Evolutionary conservation across 2,888 invertebrate genomes (phyloP), one percentile per base, ranked within the genome.

Genomic region (Rhagonycha lutea): DNA sequence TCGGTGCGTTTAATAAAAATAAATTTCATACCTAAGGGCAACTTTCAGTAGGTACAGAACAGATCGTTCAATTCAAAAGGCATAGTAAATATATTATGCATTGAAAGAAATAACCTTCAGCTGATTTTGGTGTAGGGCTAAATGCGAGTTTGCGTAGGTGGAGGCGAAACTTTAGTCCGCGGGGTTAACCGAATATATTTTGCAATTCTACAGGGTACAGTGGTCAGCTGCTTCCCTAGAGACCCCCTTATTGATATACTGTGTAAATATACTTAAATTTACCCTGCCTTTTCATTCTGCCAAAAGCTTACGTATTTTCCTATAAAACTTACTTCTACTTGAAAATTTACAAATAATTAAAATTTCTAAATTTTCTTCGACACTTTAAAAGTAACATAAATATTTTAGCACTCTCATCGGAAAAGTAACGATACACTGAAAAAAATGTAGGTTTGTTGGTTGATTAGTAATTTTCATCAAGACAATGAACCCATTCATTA

Each of bases 211-310:
- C 79, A 74, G 86, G 86, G 86, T 83, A 80, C 81, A 79, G 83
- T 85, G 87, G 86, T 86, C 87, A 87, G 86, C 85, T 84, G 84
- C 82, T 83, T 82, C 84, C 83, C 83, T 83, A 82, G 80, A 82
- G 84, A 83, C 82, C 82, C 86, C 86, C 87, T 87, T 87, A 88
- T 88, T 88, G 87, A 86, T 88, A 88, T 88, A 88, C 88, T 88
- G 88, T 86, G 87, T 87, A 88, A 88, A 88, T 86, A 88, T 81
- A 82, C 80, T 83, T 84, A 84, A 83, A 82, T 83, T 83, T 80
- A 76, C 82, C 81, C 80, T 61, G 65, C 61, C 70, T 73, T 47
- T 73, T 71, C 73, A 76, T 76, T 76, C 63, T 69, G 61, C 47
- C 60, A n/a, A 70, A 61, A 60, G 26, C 70, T 10, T 32, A 68